Base-by-base conservation (phyloP, 1,140 invertebrate genomes). In the Caerostris extrusa region DNA sequence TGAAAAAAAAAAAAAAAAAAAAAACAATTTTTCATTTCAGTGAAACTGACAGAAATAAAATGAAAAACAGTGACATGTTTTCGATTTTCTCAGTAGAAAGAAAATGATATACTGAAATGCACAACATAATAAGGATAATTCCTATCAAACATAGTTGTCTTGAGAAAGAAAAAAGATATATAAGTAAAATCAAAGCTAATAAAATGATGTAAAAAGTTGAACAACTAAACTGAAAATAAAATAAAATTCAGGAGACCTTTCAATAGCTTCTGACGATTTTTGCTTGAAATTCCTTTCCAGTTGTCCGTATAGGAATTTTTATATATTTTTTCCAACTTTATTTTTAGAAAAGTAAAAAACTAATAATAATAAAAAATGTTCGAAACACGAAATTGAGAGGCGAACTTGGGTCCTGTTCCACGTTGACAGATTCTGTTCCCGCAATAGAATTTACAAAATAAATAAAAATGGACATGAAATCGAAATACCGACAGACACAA, bases 401-500 rank as follows among this genome's bases (percentile, higher is more conserved):
- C 87, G 87, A 89, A 89, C 87, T 89, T 55, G 34, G 61, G 60
- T 67, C 50, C 61, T 67, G 17, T 61, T 87, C 50, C 12, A 14
- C 60, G 61, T 60, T 89, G 87, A 89, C 61, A 89, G 87, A 89
- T 89, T 61, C 87, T 89, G 87, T 34, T 10, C 64, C 87, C 87
- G 69, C 87, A 89, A 89, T 55, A 69, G 87, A 89, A 67, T 89
- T 89, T 89, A 67, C 61, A 67, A 55, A 53, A 67, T 89, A 89
- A 87, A 87, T 87, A 89, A 61, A 89, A 89, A 69, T 67, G n/a
- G 61, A 89, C 60, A 89, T 69, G 58, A 69, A 67, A 88, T 14
- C 14, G n/a, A 55, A 67, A 89, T 89, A 17, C 14, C 34, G 34
- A 61, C 17, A 58, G 83, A 83, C 57, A 19, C n/a, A 86, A 14